Evolutionary conservation across 2,888 invertebrate genomes (phyloP).

Genomic region (Drosophila heteroneura): DNA sequence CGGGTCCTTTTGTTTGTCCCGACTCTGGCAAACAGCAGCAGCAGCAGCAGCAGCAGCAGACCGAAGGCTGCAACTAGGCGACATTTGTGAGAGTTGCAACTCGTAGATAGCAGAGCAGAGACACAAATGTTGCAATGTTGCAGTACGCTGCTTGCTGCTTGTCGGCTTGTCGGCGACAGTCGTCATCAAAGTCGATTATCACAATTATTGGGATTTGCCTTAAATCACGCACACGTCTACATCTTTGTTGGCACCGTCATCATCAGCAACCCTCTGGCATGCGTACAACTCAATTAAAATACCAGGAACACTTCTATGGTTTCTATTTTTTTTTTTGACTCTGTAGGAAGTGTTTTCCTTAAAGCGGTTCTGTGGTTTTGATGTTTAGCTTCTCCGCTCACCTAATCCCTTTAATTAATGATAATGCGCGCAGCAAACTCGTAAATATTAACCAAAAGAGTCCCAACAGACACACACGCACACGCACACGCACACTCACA

Average conservation of each 20-base stretch:
- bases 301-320: constrained; percentile 51
- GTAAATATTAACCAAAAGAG: constrained; percentile 43
- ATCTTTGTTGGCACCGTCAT: constrained; percentile 13
- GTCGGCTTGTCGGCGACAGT: constrained; percentile 42
- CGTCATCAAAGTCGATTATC: constrained; percentile 76
- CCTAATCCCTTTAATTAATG: constrained; percentile 81
- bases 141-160: constrained; percentile 21
- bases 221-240: constrained; percentile 74
- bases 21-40: constrained; percentile 16
- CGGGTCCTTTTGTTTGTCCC: constrained; percentile 24
- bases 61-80: constrained; percentile 22
- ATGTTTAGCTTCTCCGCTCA: constrained; percentile 42
- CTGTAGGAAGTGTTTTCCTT: constrained; percentile 47
- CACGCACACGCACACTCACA: background rate
- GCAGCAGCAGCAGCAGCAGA: constrained; percentile 7
- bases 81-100: constrained; percentile 49
- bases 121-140: constrained; percentile 11
- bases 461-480: background rate
- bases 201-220: constrained; percentile 75
- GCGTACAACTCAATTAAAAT: constrained; percentile 77
- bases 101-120: constrained; percentile 13
- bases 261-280: constrained; percentile 33
- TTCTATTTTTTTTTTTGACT: background rate
- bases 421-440: constrained; percentile 69
- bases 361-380: constrained; percentile 76